Evolutionary conservation across 2,888 invertebrate species (phyloP), one percentile per base, ranked within the genome.

Genomic region (Homarus gammarus): DNA sequence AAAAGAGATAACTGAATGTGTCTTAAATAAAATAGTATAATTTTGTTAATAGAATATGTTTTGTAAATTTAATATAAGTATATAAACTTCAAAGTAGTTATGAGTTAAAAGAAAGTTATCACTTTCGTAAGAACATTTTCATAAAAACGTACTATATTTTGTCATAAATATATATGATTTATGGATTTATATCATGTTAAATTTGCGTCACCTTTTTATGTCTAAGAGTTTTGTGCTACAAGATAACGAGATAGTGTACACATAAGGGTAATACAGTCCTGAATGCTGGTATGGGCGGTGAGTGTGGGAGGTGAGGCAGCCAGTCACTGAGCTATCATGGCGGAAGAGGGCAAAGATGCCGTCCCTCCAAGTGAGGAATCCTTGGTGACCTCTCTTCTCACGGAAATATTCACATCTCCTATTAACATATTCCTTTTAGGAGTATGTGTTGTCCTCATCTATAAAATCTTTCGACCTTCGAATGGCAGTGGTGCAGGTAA

Each of bases 341-440:
- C 85, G 89, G 81, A 85, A 70, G 79, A 79, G 31, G 78, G 38
- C 22, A 51, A 70, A 56, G 79, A 79, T 27, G 78, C 83, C 10
- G 61, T 51, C 51, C 15, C 72, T 27, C 49, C 68, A 2, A 85
- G 61, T 49, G 73, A 79, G 27, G 89, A 89, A 64, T 75, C 83
- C 51, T 51, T 85, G 27, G 8, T 89, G 27, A 33, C 81, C 49
- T 68, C 77, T n/a, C 79, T 91, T 5, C 31, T 89, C 38, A 89
- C 78, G 31, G 91, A 91, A 85, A 90, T 90, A 38, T 83, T 91
- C 70, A 90, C 91, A 40, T 91, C 91, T 2, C 91, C 91, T 8
- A 78, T 91, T 33, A 91, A 91, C 77, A 18, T 91, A 31, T 79
- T 87, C 81, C 87, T 91, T 40, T 72, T 91, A 70, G 87, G 64